Conservation (phyloP, 2,113 vertebrate genomes). For the Pagrus major region DNA sequence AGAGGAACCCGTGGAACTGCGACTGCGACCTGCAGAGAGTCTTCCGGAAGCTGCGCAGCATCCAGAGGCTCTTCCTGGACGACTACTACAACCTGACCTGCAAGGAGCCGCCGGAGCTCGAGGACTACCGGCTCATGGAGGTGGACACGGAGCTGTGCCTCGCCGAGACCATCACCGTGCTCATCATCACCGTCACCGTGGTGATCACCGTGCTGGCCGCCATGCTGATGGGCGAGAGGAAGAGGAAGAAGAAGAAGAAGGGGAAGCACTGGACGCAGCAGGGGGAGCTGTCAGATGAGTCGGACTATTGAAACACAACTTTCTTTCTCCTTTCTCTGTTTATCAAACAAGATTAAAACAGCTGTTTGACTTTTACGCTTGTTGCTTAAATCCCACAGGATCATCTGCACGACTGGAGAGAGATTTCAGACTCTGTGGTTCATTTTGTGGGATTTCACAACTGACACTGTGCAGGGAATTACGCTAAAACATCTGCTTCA, state of each 20-base stretch:
- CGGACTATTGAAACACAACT: conserved; percentile 56
- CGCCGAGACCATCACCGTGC: conserved; percentile 87
- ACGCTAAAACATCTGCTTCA: conserved; percentile 15
- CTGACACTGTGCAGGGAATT: no score
- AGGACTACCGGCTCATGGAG: conserved; percentile 67
- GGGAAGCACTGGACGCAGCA: conserved; percentile 85
- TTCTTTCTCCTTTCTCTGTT: not conserved
- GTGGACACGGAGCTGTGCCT: conserved; percentile 85
- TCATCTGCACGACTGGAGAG: not conserved
- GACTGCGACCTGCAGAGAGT: conserved; percentile 89
- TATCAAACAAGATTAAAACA: not conserved
- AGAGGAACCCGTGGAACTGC: conserved; percentile 86
- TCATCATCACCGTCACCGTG: conserved; percentile 86
- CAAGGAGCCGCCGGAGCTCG: conserved; percentile 69
- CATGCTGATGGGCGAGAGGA: conserved; percentile 87
- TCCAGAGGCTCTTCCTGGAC: conserved; percentile 85
- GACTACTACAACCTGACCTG: conserved; percentile 86
- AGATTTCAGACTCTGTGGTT: not conserved
- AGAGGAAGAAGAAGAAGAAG: conserved; percentile 81
- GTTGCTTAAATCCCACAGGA: not conserved
- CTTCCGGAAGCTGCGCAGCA: conserved; percentile 84
- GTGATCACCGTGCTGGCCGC: conserved; percentile 86
- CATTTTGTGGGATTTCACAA: conserved; percentile 4
- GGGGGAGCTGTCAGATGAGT: conserved; percentile 77
- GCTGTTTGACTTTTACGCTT: not conserved